Conservation (phyloP, 2,113 vertebrate species). For the Choloepus hoffmanni region DNA sequence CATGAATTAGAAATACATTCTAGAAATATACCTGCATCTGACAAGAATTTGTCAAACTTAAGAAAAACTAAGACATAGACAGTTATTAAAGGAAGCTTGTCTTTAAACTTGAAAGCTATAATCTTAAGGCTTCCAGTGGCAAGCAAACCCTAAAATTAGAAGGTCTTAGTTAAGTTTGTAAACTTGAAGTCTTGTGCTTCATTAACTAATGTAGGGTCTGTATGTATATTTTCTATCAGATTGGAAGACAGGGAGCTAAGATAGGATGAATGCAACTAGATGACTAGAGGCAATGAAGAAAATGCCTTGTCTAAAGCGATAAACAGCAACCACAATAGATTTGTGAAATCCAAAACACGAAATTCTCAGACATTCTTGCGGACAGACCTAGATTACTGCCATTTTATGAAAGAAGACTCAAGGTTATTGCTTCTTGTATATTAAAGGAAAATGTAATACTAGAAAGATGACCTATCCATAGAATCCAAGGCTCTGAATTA, state of each 20-base stretch:
- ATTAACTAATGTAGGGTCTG: neutral
- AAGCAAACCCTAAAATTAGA: constrained; percentile 12
- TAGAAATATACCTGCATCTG: neutral
- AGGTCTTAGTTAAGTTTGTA: neutral
- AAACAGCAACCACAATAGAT: neutral
- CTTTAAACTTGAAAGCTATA: neutral
- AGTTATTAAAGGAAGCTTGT: neutral
- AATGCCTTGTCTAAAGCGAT: neutral
- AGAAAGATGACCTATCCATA: neutral
- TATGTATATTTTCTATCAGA: neutral
- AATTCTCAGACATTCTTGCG: neutral
- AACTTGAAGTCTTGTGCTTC: neutral
- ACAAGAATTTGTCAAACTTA: neutral
- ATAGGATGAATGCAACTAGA: neutral
- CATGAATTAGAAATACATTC: neutral
- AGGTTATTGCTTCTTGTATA: neutral
- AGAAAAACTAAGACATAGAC: neutral
- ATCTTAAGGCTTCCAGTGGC: neutral
- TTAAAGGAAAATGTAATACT: neutral
- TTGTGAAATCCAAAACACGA: neutral
- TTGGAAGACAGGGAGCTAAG: neutral
- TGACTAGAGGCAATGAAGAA: neutral
- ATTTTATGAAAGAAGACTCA: neutral
- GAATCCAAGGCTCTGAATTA: neutral
- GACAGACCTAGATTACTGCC: neutral